Evolutionary conservation across 1,140 invertebrate genomes (phyloP), one percentile per base, ranked within the genome.

Genomic region (Drosophila burlai): DNA sequence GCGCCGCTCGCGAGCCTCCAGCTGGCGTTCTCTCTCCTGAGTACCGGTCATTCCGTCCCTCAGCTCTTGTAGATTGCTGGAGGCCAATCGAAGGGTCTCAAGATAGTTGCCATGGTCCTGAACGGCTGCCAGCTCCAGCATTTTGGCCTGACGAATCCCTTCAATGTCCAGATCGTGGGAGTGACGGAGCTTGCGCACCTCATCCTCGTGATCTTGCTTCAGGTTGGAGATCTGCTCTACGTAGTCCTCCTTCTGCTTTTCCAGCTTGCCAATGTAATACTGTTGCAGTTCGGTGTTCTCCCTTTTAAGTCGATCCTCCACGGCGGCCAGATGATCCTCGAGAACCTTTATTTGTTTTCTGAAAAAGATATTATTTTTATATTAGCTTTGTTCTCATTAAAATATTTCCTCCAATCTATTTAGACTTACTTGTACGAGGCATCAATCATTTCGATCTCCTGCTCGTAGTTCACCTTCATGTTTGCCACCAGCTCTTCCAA

Each of bases 391-490:
- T 13, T 6, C 3, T 8, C 10, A 16, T 8, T 21, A 34, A 7
- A 34, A 34, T 34, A 10, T 11, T 3, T 8, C 7, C 13, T 1
- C 3, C 11, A 54, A 2, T 21, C 24, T n/a, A 15, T 15, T 3
- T n/a, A 8, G 2, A 81, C 81, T 86, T 77, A 94, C 94, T 94
- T 94, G 68, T 94, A 94, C 0, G 94, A 94, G 52, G 91, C 85
- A 50, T 94, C 94, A 43, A 94, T 86, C 58, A 94, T 81, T 75
- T 94, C 94, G 16, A 94, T 91, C 80, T 94, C 94, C 58, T 94
- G 93, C 47, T 94, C 92, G 47, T 93, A 92, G 61, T 93, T 92
- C 4, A 81, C 80, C 18, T 92, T 92, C 72, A 92, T 91, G 42
- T 86, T 93, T 45, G 91, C 81, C 50, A 93, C 76, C 24, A 93